phyloP scores from a whole-genome alignment of 2,888 invertebrate genomes.

The Macroteleia sp. region DNA sequence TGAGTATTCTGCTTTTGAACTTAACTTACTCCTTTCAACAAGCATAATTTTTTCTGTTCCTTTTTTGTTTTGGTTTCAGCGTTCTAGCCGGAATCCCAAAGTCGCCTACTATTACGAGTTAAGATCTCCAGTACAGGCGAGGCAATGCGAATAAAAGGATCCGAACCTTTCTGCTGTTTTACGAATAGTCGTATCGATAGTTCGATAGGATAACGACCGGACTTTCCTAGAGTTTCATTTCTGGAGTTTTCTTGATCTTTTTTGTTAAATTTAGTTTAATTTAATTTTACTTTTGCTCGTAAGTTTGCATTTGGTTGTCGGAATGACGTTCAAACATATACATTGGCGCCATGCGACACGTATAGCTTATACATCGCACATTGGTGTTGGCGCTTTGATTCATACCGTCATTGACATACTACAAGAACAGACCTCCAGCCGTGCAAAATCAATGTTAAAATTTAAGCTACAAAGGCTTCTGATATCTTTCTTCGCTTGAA shows the following conservation, averaged over 20 bases:
- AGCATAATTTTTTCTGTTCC: too few relatives aligned
- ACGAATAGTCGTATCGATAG: constrained; percentile 29
- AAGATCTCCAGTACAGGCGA: constrained; percentile 57
- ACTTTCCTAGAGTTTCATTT: constrained; percentile 20
- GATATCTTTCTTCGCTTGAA: constrained; percentile 45
- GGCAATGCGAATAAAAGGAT: constrained; percentile 46
- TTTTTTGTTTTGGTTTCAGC: not conserved
- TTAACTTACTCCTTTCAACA: too few relatives aligned
- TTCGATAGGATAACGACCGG: not conserved
- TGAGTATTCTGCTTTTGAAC: too few relatives aligned
- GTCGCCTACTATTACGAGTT: constrained; percentile 54
- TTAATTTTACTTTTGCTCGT: constrained; percentile 12
- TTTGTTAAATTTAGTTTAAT: constrained; percentile 3
- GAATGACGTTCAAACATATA: too few relatives aligned
- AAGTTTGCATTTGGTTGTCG: too few relatives aligned
- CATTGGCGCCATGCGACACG: too few relatives aligned
- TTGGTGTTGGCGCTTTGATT: constrained; percentile 60
- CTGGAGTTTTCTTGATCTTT: constrained; percentile 17
- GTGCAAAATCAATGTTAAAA: constrained; percentile 57
- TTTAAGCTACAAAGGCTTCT: constrained; percentile 47
- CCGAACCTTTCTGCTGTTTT: constrained; percentile 20
- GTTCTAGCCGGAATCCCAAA: not conserved
- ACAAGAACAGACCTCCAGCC: constrained; percentile 69
- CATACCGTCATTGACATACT: constrained; percentile 67
- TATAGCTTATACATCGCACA: too few relatives aligned